Evolutionary conservation across 2,888 invertebrate species (phyloP), one percentile per base, ranked within the genome.

Genomic region (Elegia similella): DNA sequence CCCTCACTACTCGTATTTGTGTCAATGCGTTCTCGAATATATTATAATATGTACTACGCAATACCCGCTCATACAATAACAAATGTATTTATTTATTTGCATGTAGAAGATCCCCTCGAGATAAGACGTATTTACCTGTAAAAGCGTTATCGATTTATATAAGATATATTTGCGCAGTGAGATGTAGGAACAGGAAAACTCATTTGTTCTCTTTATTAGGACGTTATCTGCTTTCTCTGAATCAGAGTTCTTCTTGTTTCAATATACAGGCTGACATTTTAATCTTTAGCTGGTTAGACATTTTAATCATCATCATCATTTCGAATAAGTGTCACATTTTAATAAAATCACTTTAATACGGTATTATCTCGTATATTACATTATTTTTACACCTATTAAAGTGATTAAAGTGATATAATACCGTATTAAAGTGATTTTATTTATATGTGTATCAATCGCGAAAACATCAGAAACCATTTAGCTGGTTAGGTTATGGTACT

Each of bases 101-200:
- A 17, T 17, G 44, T 6, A n/a, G 1, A 29, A 29, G 6, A 47
- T 47, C 23, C n/a, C n/a, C 12, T 47, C 29, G 46, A 30, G 32
- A 32, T 48, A 48, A 32, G 6, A 5, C 32, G 2, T 29, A 47
- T 48, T 32, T 48, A 52, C 42, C 46, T 42, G 17, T 44, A 56
- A 58, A 59, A 60, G 60, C 59, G 54, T 17, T 48, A 48, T 48
- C 47, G 47, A 48, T 48, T 23, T 47, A 13, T 47, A 23, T 48
- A 30, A 32, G 48, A 48, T 48, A n/a, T 48, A 48, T 48, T 48
- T 48, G 48, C 48, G 48, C 32, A 48, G 48, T 48, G 29, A 12
- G 48, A 30, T 13, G 47, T 29, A 29, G 16, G 3, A 16, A 10
- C 50, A 50, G 34, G 38, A 50, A 50, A 50, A 50, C n/a, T 34